Percentiles rank a stretch among this genome's conserved stretches.
Evolutionary conservation across 2,797 vertebrate species (phyloP).

Genomic region (Natrix natrix): DNA sequence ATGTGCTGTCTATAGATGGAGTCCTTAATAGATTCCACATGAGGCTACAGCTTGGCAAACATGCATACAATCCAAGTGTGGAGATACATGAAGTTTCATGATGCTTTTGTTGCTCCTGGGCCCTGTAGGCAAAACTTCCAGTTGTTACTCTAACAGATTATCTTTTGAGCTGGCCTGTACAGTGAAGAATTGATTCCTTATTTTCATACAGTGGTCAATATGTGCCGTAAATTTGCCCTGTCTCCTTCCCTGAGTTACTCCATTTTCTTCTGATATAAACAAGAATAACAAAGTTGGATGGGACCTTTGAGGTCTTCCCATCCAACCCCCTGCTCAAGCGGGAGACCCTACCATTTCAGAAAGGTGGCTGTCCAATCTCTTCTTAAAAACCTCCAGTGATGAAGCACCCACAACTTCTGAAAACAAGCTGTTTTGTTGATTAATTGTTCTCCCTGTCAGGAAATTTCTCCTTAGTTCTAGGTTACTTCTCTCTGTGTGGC

Average conservation of each 20-base stretch:
- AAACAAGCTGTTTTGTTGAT: neutral
- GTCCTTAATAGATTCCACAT: conserved; percentile 14
- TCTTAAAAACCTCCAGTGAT: neutral
- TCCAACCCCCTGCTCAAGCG: neutral
- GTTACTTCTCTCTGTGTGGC: neutral
- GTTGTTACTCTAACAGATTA: neutral
- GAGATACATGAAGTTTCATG: neutral
- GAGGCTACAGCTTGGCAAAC: neutral
- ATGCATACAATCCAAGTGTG: neutral
- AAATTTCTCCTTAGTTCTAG: neutral
- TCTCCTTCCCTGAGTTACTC: neutral
- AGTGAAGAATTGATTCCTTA: neutral
- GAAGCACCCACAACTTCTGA: neutral
- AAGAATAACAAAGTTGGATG: neutral
- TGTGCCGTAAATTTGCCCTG: neutral
- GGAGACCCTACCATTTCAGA: neutral
- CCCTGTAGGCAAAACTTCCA: neutral
- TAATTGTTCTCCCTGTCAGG: neutral
- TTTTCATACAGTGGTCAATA: neutral
- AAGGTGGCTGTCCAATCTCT: neutral
- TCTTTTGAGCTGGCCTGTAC: neutral
- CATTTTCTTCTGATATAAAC: neutral
- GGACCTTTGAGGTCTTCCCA: neutral
- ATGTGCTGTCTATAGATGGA: neutral
- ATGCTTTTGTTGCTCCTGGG: neutral